A percentile compares a stretch with the other conserved stretches of the same genome.
These are phyloP conservation scores for Limosa lapponica DNA, from an alignment of 2,797 vertebrate genomes.

Conservation along the genomic window DNA sequence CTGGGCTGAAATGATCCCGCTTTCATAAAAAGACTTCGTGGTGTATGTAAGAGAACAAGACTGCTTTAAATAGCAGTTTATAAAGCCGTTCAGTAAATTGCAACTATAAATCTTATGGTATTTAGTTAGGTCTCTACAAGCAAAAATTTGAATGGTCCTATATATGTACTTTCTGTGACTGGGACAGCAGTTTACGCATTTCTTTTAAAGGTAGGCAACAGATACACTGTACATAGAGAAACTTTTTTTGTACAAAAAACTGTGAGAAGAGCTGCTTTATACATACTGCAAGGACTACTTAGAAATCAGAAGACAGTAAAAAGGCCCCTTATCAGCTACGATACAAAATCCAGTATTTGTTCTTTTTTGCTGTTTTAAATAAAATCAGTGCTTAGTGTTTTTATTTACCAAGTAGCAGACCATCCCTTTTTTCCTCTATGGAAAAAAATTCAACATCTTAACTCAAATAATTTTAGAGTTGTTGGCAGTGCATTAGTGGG, in stretches of 20 bases:
- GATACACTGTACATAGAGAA: not conserved
- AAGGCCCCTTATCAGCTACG: not conserved
- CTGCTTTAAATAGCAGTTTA: not conserved
- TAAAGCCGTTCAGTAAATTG: slow-evolving; percentile 6
- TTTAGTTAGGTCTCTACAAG: not conserved
- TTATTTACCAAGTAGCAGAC: not conserved
- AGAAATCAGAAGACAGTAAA: slow-evolving; percentile 1
- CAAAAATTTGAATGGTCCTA: not conserved
- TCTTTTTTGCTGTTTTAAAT: not conserved
- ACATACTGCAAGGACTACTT: not conserved
- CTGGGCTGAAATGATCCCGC: not conserved
- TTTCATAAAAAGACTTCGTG: not conserved
- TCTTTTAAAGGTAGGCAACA: not conserved
- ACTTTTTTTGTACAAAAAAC: not conserved
- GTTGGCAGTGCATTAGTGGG: not conserved
- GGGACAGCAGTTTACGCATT: not conserved
- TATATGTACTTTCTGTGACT: not conserved
- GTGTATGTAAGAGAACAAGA: not conserved
- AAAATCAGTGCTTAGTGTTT: not conserved
- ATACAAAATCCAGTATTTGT: not conserved
- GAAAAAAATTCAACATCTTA: not conserved
- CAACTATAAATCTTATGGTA: not conserved
- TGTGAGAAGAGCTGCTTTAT: not conserved
- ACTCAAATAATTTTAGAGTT: not conserved
- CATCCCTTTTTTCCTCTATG: not conserved